Conservation (phyloP, 1,140 invertebrate genomes). For the Drosophila lacteicornis region DNA sequence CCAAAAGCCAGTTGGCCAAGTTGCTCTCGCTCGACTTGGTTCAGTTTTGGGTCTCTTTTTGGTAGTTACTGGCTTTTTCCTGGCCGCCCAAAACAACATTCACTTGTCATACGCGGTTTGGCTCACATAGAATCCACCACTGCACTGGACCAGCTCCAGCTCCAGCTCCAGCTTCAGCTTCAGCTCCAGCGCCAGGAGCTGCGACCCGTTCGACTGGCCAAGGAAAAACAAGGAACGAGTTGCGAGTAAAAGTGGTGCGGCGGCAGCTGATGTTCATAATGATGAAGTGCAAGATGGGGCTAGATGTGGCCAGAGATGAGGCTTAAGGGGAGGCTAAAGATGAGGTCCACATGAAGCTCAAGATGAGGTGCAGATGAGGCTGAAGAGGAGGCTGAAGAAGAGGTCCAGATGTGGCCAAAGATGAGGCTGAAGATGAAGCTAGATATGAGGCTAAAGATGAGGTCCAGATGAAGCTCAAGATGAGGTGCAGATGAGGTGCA, state of each 20-base stretch:
- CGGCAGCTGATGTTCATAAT: background rate
- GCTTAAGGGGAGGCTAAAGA: background rate
- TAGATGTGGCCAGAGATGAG: background rate
- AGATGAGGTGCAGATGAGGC: background rate
- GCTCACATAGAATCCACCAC: constrained; percentile 69
- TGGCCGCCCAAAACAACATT: constrained; percentile 74
- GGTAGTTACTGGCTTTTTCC: constrained; percentile 47
- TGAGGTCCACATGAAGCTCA: no score
- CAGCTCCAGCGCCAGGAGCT: constrained; percentile 26
- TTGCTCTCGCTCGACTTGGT: constrained; percentile 37
- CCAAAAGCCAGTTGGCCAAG: constrained; percentile 41
- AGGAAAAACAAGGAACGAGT: constrained; percentile 30
- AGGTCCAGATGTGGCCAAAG: no score
- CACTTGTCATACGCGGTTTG: constrained; percentile 73
- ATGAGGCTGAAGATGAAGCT: background rate
- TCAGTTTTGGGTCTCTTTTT: constrained; percentile 36
- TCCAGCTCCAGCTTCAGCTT: background rate
- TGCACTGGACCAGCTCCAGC: background rate
- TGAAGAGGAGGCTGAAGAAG: background rate
- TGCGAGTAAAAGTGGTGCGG: constrained; percentile 41
- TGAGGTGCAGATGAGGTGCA: no score
- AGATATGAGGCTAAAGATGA: background rate
- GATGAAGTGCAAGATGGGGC: background rate
- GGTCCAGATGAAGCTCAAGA: background rate
- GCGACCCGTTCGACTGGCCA: constrained; percentile 23